Conservation (phyloP, 2,888 invertebrate genomes). For the Urechis unicinctus region DNA sequence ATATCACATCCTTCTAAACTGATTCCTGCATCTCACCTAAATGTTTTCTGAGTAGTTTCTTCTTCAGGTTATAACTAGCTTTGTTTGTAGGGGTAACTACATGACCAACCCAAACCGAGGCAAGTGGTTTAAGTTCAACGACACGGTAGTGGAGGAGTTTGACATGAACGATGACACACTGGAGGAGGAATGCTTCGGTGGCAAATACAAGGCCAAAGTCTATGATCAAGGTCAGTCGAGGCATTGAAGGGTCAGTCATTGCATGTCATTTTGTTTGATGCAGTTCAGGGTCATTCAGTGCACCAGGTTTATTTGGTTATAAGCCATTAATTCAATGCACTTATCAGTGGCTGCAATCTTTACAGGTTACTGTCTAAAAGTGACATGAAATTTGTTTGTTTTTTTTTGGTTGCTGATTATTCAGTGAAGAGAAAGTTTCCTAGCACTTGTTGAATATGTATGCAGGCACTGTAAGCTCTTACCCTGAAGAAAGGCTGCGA, state of each 20-base stretch:
- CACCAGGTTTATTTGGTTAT: not conserved
- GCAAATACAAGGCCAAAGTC: slow-evolving; percentile 52
- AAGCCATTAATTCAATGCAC: too few relatives aligned
- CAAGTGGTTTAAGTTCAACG: slow-evolving; percentile 56
- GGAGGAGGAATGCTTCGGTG: slow-evolving; percentile 55
- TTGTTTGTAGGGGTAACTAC: slow-evolving; percentile 42
- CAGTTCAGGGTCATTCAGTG: not conserved
- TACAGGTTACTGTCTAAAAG: too few relatives aligned
- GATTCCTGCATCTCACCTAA: too few relatives aligned
- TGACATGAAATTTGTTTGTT: not conserved
- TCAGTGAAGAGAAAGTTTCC: not conserved
- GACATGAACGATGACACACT: slow-evolving; percentile 51
- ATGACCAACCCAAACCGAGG: slow-evolving; percentile 48
- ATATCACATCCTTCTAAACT: too few relatives aligned
- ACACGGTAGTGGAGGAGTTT: slow-evolving; percentile 53
- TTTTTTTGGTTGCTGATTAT: not conserved
- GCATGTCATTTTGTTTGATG: not conserved
- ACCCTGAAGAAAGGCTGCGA: slow-evolving; percentile 53
- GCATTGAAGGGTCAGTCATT: not conserved
- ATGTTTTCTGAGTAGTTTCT: too few relatives aligned
- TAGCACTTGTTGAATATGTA: too few relatives aligned
- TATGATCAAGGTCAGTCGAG: slow-evolving; percentile 39
- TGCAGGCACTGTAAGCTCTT: slow-evolving; percentile 23
- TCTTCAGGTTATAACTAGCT: not conserved
- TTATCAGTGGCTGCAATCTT: too few relatives aligned